These are phyloP conservation scores for Corbicula japonica DNA, from an alignment of 2,888 invertebrate genomes.

Conservation along the genomic window DNA sequence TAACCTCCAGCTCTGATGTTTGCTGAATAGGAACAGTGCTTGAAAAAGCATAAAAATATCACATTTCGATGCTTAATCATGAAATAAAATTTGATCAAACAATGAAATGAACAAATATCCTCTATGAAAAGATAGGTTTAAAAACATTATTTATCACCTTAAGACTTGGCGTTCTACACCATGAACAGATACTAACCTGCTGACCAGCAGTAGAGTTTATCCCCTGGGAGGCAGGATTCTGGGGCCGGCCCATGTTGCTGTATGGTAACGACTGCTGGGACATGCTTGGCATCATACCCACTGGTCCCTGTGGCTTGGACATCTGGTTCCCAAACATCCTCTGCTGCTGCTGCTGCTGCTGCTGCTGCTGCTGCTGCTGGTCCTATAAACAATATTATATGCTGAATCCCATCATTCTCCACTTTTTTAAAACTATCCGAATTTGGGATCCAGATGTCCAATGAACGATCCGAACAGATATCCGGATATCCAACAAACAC, in stretches of 20 bases:
- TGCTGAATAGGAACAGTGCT: background rate
- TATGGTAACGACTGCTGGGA: slow-evolving; percentile 43
- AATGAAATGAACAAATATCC: background rate
- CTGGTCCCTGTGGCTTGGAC: slow-evolving; percentile 53
- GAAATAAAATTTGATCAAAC: background rate
- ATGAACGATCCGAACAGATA: no score
- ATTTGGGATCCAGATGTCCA: no score
- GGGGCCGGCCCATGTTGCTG: slow-evolving; percentile 45
- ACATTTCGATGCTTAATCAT: background rate
- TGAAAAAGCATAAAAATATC: background rate
- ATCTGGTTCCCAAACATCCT: slow-evolving; percentile 51
- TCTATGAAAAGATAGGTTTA: background rate
- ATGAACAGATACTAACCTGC: background rate
- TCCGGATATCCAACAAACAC: no score
- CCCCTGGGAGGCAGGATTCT: slow-evolving; percentile 32
- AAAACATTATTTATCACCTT: background rate
- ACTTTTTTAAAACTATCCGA: no score
- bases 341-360: slow-evolving; percentile 50
- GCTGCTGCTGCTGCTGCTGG: slow-evolving; percentile 35
- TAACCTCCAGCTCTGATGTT: no score
- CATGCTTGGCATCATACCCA: slow-evolving; percentile 53
- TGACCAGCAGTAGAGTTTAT: slow-evolving; percentile 38
- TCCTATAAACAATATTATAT: no score
- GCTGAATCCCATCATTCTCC: no score
- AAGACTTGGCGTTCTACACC: background rate